Evolutionary conservation across 2,888 invertebrate species (phyloP), one percentile per base, ranked within the genome.

Genomic region (Xylota segnis): DNA sequence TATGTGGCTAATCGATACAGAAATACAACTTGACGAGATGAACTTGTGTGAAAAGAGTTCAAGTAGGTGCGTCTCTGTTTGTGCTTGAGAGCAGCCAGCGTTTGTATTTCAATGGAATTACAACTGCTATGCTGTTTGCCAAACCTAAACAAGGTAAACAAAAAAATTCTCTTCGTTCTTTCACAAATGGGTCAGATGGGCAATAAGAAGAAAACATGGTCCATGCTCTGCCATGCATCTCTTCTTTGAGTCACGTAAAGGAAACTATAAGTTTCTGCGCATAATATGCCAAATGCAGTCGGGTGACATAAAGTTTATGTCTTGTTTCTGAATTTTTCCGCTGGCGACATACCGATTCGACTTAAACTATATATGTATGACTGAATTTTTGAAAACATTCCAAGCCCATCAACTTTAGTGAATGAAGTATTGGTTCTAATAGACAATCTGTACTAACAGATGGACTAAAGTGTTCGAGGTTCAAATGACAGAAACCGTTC

Each of bases 131-230:
- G 65, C 50, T 65, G 37, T 83, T 77, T 71, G 59, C 12, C 18
- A 52, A 54, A 34, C 50, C 54, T 43, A 74, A 63, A 47, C 34
- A 54, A 54, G 27, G 16, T 12, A 40, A 40, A 50, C 10, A 43
- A 70, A 71, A 63, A 37, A 23, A 63, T 29, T 14, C 37, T 54
- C 58, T 54, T 43, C 9, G 10, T 68, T 58, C 45, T 43, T 47
- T 47, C 12, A 34, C 50, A 78, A 83, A 83, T 83, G 66, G 83
- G 83, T 68, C 78, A 83, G 29, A 43, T 68, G 47, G 18, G 68
- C 32, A 63, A 65, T 70, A 58, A 74, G 66, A 78, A 47, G 10
- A 37, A 43, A 43, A 12, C 9, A 56, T 68, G n/a, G n/a, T n/a
- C n/a, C n/a, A n/a, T 23, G 58, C 5, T n/a, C 32, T 45, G 34